Percentiles rank a stretch among this genome's conserved stretches.
Conservation (phyloP, 2,888 invertebrate genomes). For the Chydorus sphaericus region DNA sequence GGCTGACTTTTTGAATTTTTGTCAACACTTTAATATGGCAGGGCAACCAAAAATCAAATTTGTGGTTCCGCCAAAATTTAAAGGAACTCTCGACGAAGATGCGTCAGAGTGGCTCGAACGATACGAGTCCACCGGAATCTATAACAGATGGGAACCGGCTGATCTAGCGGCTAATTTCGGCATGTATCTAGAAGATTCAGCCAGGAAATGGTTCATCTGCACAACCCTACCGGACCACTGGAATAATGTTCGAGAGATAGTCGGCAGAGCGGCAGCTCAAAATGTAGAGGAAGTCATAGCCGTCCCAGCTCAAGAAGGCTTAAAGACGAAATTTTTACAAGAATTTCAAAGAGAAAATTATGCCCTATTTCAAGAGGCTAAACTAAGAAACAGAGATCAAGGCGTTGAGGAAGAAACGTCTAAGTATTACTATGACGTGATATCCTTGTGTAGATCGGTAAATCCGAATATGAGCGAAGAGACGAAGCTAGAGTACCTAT, state of each 20-base stretch:
- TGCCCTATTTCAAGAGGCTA: not conserved
- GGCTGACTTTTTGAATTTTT: too few species aligned
- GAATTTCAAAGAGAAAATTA: not conserved
- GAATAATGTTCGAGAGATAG: too few species aligned
- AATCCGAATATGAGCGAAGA: not conserved
- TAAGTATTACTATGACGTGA: not conserved
- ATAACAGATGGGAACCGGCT: too few species aligned
- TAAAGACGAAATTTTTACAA: not conserved
- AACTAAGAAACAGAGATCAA: not conserved
- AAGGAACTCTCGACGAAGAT: too few species aligned
- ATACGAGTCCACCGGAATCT: too few species aligned
- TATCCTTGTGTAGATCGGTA: not conserved
- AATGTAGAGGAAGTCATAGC: too few species aligned
- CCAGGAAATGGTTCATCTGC: not conserved
- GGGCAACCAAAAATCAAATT: too few species aligned
- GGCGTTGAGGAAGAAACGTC: not conserved
- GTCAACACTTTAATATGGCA: too few species aligned
- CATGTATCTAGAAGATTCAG: not conserved
- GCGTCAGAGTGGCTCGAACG: too few species aligned
- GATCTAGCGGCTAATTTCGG: too few species aligned
- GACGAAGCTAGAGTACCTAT: not conserved
- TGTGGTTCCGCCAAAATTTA: too few species aligned
- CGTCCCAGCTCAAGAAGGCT: not conserved
- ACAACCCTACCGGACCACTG: not conserved
- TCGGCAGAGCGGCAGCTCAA: too few species aligned